A percentile compares a stretch with the other conserved stretches of the same genome.
phyloP scores from a whole-genome alignment of 2,797 vertebrate genomes.

The Vespertilio murinus region DNA sequence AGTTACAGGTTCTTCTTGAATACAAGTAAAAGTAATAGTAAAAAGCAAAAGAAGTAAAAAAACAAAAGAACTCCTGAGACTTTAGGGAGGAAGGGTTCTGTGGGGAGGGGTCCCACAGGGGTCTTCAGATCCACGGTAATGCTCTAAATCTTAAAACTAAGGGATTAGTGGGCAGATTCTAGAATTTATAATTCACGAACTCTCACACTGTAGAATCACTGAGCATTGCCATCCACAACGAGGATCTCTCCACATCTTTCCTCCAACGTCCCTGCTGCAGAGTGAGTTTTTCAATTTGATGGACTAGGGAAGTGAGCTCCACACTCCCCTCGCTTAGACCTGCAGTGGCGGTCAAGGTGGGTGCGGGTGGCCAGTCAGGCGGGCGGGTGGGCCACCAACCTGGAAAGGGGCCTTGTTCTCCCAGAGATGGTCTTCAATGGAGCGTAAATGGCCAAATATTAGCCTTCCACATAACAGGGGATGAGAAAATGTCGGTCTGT shows the following conservation, averaged over 20 bases:
- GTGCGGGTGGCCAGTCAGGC: slow-evolving; percentile 25
- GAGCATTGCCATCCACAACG: rapidly evolving
- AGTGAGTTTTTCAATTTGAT: no score
- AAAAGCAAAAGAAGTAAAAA: background rate
- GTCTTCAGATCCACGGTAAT: background rate
- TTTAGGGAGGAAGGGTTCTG: background rate
- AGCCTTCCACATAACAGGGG: slow-evolving; percentile 83
- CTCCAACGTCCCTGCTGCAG: rapidly evolving
- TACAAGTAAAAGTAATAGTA: rapidly evolving
- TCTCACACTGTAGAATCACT: rapidly evolving
- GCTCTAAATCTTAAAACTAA: background rate
- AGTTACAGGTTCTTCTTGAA: background rate
- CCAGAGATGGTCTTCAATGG: slow-evolving; percentile 81
- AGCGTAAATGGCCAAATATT: slow-evolving; percentile 87
- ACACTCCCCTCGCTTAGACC: background rate
- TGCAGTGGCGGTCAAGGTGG: slow-evolving; percentile 26
- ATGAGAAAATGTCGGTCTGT: slow-evolving; percentile 83
- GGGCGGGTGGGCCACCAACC: slow-evolving; percentile 65
- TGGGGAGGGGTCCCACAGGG: no score
- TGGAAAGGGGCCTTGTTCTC: slow-evolving; percentile 71
- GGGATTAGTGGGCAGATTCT: rapidly evolving
- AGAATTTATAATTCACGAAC: rapidly evolving
- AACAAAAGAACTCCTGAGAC: background rate
- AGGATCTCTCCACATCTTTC: rapidly evolving
- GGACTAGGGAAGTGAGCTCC: background rate